phyloP scores from a whole-genome alignment of 2,888 invertebrate species.

The Polydesmus complanatus region DNA sequence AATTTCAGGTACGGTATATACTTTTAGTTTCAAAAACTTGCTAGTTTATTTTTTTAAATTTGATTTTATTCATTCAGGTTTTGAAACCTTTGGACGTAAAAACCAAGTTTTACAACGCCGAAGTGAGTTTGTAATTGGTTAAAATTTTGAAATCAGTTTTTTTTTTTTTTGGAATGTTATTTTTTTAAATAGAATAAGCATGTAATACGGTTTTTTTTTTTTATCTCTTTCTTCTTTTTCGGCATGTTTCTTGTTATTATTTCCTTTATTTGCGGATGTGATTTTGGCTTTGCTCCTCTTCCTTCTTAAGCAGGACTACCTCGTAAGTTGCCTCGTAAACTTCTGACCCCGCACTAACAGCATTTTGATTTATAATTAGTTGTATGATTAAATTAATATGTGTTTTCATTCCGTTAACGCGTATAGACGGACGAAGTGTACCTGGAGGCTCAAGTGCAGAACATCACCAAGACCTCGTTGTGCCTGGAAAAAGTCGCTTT shows the following conservation, averaged over 20 bases:
- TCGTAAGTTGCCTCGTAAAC: constrained; percentile 1
- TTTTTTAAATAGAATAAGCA: background rate
- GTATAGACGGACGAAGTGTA: constrained; percentile 52
- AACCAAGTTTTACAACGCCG: constrained; percentile 94
- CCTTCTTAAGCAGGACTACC: constrained; percentile 9
- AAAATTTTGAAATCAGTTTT: constrained; percentile 5
- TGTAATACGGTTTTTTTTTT: background rate
- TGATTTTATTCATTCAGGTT: constrained; percentile 51
- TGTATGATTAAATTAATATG: background rate
- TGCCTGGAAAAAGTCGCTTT: constrained; percentile 85
- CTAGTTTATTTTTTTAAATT: constrained; percentile 10
- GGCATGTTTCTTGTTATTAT: constrained; percentile 4
- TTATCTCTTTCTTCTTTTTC: constrained; percentile 2
- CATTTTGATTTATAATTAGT: background rate
- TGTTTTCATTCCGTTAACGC: constrained; percentile 7
- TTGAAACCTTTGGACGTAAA: constrained; percentile 95
- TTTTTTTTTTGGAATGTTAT: background rate
- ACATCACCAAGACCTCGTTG: constrained; percentile 83
- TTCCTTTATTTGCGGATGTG: constrained; percentile 6
- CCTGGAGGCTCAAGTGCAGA: constrained; percentile 68
- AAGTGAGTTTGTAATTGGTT: constrained; percentile 38
- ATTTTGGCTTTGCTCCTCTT: background rate
- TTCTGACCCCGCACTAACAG: background rate
- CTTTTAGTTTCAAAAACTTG: no score
- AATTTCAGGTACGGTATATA: constrained; percentile 48